phyloP scores from a whole-genome alignment of 2,888 invertebrate species.

The Drosophila ezoana region DNA sequence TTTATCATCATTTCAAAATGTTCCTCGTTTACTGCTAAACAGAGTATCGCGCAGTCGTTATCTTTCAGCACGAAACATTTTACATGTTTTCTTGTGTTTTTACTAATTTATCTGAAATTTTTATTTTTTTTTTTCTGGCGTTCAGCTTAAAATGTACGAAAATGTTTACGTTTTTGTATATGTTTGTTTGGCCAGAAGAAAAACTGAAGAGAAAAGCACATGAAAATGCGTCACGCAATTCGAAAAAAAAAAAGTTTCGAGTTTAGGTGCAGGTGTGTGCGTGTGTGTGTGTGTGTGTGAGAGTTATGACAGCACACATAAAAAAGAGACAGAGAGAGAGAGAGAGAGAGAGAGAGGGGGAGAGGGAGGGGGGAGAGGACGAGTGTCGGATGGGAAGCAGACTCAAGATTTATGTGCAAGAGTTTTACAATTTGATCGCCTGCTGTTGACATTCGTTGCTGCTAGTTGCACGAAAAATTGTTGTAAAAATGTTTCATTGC shows the following conservation, averaged over 20 bases:
- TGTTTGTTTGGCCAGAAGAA: conserved; percentile 44
- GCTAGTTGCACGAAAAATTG: conserved; percentile 58
- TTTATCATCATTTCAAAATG: too few species aligned
- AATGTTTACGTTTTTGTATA: conserved; percentile 51
- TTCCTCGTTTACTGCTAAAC: too few species aligned
- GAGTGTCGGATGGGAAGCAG: conserved; percentile 19
- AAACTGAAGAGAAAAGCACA: conserved; percentile 30
- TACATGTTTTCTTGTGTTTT: conserved; percentile 6
- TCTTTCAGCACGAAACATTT: background rate
- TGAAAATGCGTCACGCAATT: conserved; percentile 76
- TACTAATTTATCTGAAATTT: conserved; percentile 10
- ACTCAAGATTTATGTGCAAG: conserved; percentile 75
- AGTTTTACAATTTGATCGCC: conserved; percentile 80
- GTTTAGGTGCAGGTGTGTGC: conserved; percentile 36
- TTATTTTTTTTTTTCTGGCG: background rate
- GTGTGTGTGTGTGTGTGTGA: conserved; percentile 24
- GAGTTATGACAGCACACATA: conserved; percentile 67
- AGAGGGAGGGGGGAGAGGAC: too few species aligned
- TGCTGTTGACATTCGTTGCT: conserved; percentile 72
- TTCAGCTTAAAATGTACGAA: conserved; percentile 41
- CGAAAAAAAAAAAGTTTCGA: conserved; percentile 14
- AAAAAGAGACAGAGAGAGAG: conserved; percentile 21
- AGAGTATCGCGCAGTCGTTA: conserved; percentile 1
- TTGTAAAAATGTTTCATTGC: conserved; percentile 69
- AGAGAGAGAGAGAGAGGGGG: background rate